phyloP scores from a whole-genome alignment of 35 echinoderm and acorn worm species.

The Amphiura filiformis region DNA sequence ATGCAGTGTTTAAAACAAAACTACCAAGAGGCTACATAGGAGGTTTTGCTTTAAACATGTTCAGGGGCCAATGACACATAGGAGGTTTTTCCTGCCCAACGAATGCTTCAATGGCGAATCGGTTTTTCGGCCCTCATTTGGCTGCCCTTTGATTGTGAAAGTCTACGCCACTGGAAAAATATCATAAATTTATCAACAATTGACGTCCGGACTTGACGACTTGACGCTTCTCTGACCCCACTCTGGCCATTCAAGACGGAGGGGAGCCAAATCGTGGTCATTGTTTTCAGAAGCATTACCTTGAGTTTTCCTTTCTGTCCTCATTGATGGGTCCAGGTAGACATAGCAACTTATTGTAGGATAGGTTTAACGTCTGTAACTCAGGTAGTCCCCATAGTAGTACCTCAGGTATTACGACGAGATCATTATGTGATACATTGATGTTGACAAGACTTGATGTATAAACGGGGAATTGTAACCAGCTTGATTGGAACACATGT shows the following conservation, averaged over 20 bases:
- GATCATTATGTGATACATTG: slow-evolving; percentile 51
- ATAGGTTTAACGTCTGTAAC: slow-evolving; percentile 24
- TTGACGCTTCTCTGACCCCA: too few species aligned
- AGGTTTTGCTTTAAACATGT: too few species aligned
- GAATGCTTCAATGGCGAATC: too few species aligned
- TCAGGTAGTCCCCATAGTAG: slow-evolving; percentile 41
- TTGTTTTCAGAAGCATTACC: not conserved
- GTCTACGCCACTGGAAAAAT: not conserved
- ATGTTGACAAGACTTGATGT: slow-evolving; percentile 7
- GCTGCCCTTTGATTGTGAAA: not conserved
- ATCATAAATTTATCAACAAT: not conserved
- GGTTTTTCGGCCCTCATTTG: not conserved
- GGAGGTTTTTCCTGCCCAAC: too few species aligned
- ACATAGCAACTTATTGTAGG: slow-evolving; percentile 18
- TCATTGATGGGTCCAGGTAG: not conserved
- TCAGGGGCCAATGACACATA: too few species aligned
- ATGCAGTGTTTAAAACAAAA: too few species aligned
- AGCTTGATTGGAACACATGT: not conserved
- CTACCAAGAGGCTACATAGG: too few species aligned
- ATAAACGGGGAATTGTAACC: slow-evolving; percentile 1
- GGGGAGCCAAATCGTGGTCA: too few species aligned
- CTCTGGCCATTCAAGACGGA: too few species aligned
- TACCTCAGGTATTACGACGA: slow-evolving; percentile 21
- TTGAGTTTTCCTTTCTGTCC: not conserved
- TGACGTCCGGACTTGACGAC: not conserved